Percentiles rank a stretch among this genome's conserved stretches.
Conservation (phyloP, 2,888 invertebrate species). For the Temnothorax rugatulus region DNA sequence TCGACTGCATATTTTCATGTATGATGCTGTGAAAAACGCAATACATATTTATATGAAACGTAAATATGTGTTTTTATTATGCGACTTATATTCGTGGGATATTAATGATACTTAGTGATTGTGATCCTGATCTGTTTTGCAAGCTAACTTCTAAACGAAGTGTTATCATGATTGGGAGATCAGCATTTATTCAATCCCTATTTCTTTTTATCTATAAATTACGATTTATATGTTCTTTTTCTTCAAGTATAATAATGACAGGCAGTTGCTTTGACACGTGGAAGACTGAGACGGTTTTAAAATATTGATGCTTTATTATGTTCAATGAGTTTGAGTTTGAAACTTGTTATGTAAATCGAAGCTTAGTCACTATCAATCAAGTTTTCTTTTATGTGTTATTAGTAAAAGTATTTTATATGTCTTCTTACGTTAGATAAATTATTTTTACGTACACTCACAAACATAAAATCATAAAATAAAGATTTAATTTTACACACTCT, state of each 20-base stretch:
- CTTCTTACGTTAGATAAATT: background rate
- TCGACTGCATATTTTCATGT: constrained; percentile 89
- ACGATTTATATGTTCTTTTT: background rate
- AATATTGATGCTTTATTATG: background rate
- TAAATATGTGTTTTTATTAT: background rate
- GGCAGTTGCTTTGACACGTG: background rate
- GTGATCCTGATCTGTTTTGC: background rate
- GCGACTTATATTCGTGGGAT: background rate
- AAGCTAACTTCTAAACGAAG: background rate
- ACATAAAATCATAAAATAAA: background rate
- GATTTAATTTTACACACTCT: background rate
- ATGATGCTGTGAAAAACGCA: constrained; percentile 87
- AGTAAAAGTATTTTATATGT: background rate
- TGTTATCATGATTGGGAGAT: background rate
- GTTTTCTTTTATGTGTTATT: background rate
- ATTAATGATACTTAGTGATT: background rate
- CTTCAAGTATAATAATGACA: background rate
- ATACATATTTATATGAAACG: background rate
- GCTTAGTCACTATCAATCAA: background rate
- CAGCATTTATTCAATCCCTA: background rate
- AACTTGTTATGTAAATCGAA: background rate
- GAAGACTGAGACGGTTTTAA: background rate
- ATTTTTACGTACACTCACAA: background rate
- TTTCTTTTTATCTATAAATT: background rate
- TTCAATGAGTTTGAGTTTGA: background rate